Percentiles rank a stretch among this genome's conserved stretches.
Conservation (phyloP, 2,888 invertebrate genomes). For the Polietes domitor region DNA sequence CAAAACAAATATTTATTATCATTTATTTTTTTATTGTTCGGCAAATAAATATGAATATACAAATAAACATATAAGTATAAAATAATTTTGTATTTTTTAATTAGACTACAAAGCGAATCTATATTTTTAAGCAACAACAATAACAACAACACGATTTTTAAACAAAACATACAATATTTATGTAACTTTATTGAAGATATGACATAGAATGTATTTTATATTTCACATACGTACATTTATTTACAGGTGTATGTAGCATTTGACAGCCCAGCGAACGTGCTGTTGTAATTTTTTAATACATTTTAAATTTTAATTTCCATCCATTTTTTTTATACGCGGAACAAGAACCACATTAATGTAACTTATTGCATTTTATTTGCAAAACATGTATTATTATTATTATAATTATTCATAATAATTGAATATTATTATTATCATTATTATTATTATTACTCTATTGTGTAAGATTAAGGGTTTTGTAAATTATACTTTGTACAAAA, state of each 20-base stretch:
- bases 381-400: conserved; percentile 1
- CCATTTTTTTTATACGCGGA: background rate
- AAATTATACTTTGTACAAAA: conserved; percentile 66
- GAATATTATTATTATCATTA: conserved; percentile 5
- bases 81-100: conserved; percentile 21
- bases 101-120: conserved; percentile 24
- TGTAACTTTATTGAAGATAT: background rate
- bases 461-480: conserved; percentile 65
- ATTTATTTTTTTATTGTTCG: background rate
- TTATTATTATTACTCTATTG: conserved; percentile 54
- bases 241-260: background rate
- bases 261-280: background rate
- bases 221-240: background rate
- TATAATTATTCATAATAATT: conserved; percentile 32
- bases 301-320: background rate
- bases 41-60: background rate
- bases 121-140: conserved; percentile 1
- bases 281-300: background rate
- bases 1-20: conserved; percentile 13
- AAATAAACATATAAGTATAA: background rate
- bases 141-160: background rate
- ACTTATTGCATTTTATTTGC: conserved; percentile 5
- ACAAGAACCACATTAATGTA: background rate
- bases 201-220: background rate
- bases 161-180: background rate